A percentile compares a stretch with the other conserved stretches of the same genome.
phyloP scores from a whole-genome alignment of 1,140 invertebrate genomes.

The Phortica variegata region DNA sequence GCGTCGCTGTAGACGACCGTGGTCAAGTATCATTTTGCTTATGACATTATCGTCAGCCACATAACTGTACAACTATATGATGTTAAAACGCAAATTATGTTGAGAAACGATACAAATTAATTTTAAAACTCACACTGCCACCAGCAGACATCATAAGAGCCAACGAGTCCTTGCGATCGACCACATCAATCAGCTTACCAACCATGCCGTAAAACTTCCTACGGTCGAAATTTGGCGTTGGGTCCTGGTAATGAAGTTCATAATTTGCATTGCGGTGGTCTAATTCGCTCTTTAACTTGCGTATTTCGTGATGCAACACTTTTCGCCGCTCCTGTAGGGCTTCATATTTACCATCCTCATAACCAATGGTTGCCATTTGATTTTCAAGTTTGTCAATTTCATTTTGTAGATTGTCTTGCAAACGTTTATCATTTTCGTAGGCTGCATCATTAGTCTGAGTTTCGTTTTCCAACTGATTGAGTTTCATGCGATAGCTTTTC shows the following conservation, averaged over 20 bases:
- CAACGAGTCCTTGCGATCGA: conserved; percentile 70
- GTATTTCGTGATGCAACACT: conserved; percentile 61
- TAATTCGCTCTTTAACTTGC: conserved; percentile 27
- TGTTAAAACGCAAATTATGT: conserved; percentile 34
- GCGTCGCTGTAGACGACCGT: conserved; percentile 75
- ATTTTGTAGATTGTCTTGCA: conserved; percentile 64
- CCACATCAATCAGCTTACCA: conserved; percentile 74
- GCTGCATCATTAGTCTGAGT: conserved; percentile 70
- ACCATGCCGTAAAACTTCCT: conserved; percentile 78
- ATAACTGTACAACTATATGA: conserved; percentile 88
- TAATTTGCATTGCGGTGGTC: conserved; percentile 59
- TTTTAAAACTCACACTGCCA: conserved; percentile 67
- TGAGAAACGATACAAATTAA: background rate
- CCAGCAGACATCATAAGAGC: conserved; percentile 86
- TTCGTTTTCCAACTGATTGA: conserved; percentile 70
- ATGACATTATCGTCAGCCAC: conserved; percentile 87
- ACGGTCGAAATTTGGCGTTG: conserved; percentile 76
- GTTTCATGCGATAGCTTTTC: conserved; percentile 67
- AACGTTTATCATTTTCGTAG: conserved; percentile 70
- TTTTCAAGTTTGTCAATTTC: conserved; percentile 59
- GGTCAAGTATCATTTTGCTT: conserved; percentile 80
- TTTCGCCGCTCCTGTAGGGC: conserved; percentile 61
- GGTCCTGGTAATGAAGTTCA: conserved; percentile 75
- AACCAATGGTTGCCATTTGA: conserved; percentile 61
- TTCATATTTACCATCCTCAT: conserved; percentile 68